A percentile compares a stretch with the other conserved stretches of the same genome.
Conservation (phyloP, 2,888 invertebrate species). For the Halictus ligatus region DNA sequence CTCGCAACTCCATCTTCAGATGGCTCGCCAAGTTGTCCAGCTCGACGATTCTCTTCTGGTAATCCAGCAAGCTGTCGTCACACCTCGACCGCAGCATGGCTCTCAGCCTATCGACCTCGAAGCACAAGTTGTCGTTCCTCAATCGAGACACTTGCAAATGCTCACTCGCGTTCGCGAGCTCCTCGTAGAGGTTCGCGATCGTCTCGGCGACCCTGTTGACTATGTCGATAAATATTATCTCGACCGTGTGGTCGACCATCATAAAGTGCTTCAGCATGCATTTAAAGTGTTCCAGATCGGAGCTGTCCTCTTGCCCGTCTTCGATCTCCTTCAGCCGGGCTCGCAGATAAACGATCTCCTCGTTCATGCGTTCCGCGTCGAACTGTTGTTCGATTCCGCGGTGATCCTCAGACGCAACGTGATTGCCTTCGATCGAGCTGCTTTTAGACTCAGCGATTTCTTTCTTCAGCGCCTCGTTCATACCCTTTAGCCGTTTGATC, state of each 20-base stretch:
- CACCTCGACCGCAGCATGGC: constrained; percentile 62
- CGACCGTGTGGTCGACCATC: constrained; percentile 67
- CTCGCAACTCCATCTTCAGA: constrained; percentile 48
- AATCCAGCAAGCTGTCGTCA: constrained; percentile 58
- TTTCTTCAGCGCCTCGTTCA: constrained; percentile 53
- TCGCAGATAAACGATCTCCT: constrained; percentile 62
- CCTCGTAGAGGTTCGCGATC: constrained; percentile 67
- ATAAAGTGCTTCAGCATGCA: constrained; percentile 59
- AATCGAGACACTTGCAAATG: constrained; percentile 52
- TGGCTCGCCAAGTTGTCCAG: constrained; percentile 55
- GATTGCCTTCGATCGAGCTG: constrained; percentile 4
- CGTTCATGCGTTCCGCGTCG: constrained; percentile 48
- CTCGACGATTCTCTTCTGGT: constrained; percentile 62
- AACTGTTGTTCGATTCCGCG: constrained; percentile 41
- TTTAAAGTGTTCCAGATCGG: constrained; percentile 46
- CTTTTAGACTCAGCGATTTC: constrained; percentile 58
- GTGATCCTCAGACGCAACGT: background rate
- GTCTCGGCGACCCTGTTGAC: constrained; percentile 64
- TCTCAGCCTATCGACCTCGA: constrained; percentile 59
- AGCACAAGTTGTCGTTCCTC: constrained; percentile 51
- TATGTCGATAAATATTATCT: constrained; percentile 64
- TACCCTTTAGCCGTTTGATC: constrained; percentile 58
- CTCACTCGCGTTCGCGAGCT: constrained; percentile 64
- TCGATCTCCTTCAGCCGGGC: constrained; percentile 53
- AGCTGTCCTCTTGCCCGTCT: constrained; percentile 30